Percentiles rank a stretch among this genome's conserved stretches.
phyloP scores from a whole-genome alignment of 2,113 vertebrate species.

The Phylloscopus whistleri region DNA sequence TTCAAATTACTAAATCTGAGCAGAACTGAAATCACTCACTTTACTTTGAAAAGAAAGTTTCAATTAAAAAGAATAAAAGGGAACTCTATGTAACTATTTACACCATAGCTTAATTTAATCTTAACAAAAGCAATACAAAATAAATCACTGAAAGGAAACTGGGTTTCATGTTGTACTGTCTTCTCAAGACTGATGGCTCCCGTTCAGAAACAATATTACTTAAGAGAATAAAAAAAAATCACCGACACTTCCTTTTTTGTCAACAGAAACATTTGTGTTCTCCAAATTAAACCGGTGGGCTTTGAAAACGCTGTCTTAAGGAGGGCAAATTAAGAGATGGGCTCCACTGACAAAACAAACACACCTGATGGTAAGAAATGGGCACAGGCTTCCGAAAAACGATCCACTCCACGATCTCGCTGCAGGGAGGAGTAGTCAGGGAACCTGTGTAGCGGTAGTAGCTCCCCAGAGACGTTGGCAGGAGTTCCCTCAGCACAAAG shows the following conservation, averaged over 20 bases:
- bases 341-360: background rate
- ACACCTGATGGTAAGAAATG: constrained; percentile 93
- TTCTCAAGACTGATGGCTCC: constrained; percentile 45
- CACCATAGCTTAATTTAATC: constrained; percentile 48
- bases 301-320: background rate
- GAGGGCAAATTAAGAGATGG: background rate
- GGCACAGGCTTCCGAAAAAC: constrained; percentile 88
- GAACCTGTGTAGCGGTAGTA: constrained; percentile 95
- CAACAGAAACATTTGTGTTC: constrained; percentile 21
- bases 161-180: constrained; percentile 48
- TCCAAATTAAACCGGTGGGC: accelerated
- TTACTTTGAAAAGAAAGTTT: constrained; percentile 48
- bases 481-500: constrained; percentile 88
- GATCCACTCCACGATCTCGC: constrained; percentile 95
- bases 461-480: constrained; percentile 86
- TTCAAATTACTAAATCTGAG: constrained; percentile 60
- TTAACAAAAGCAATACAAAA: constrained; percentile 62
- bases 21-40: constrained; percentile 54
- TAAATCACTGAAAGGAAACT: constrained; percentile 60
- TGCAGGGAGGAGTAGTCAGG: constrained; percentile 93
- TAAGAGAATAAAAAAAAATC: background rate
- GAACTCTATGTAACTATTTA: constrained; percentile 61
- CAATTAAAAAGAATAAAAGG: constrained; percentile 54
- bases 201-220: constrained; percentile 54
- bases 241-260: constrained; percentile 41